These are phyloP conservation scores for Aspidiotus rigidus DNA, from an alignment of 2,888 invertebrate genomes.

Conservation along the genomic window DNA sequence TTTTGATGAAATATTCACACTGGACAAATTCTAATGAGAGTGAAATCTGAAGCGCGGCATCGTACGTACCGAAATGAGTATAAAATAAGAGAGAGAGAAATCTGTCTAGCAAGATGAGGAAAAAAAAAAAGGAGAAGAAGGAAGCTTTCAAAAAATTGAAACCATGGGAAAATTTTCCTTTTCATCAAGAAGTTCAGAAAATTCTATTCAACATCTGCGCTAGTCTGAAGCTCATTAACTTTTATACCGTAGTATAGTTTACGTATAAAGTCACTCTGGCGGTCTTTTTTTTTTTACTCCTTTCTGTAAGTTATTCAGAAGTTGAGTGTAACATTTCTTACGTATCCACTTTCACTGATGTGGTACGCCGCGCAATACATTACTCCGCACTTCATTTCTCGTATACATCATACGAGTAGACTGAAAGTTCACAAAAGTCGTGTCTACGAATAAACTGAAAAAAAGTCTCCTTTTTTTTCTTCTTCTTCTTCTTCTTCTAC, in stretches of 20 bases:
- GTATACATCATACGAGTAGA: too few species aligned
- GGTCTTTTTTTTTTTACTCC: too few species aligned
- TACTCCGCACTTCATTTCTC: too few species aligned
- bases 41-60: neutral
- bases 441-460: too few species aligned
- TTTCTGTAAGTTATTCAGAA: neutral
- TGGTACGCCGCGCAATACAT: too few species aligned
- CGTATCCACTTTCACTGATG: neutral
- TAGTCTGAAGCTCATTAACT: constrained; percentile 4
- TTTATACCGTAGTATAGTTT: neutral
- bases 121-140: neutral
- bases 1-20: constrained; percentile 1
- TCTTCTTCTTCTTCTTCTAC: neutral
- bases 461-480: neutral
- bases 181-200: neutral
- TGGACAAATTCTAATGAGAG: neutral
- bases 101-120: neutral
- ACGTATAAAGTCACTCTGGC: neutral
- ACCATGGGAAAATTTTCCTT: neutral
- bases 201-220: constrained; percentile 2
- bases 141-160: neutral
- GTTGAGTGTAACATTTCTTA: constrained; percentile 4
- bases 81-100: neutral
- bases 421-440: too few species aligned
- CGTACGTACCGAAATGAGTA: neutral